phyloP scores from a whole-genome alignment of 1,140 invertebrate genomes.

The Ladona fulva region DNA sequence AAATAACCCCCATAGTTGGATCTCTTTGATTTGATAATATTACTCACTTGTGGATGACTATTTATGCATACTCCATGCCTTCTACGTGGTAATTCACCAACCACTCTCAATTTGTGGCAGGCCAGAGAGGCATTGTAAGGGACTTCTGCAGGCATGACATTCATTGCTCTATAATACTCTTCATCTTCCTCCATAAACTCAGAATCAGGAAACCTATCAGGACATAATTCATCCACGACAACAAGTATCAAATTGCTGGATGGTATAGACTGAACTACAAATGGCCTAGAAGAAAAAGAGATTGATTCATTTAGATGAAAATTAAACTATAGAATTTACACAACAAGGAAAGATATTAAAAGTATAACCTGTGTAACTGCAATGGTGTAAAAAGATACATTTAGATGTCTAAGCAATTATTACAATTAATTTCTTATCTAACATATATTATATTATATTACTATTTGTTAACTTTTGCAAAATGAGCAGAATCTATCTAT shows the following conservation, averaged over 20 bases:
- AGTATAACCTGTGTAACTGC: too few species aligned
- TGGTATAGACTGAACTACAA: conserved; percentile 70
- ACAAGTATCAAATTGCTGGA: conserved; percentile 76
- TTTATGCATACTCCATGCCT: conserved; percentile 57
- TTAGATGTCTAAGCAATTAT: too few species aligned
- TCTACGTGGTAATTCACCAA: conserved; percentile 46
- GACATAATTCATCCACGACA: conserved; percentile 62
- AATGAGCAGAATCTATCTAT: too few species aligned
- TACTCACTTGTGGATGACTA: conserved; percentile 56
- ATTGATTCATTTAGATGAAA: background rate
- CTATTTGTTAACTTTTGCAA: too few species aligned
- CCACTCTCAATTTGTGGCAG: conserved; percentile 46
- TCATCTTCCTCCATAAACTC: conserved; percentile 27
- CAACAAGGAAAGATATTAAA: too few species aligned
- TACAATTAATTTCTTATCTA: too few species aligned
- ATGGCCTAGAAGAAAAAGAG: conserved; percentile 46
- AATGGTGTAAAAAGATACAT: too few species aligned
- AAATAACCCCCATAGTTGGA: background rate
- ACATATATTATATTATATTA: too few species aligned
- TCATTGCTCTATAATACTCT: conserved; percentile 30
- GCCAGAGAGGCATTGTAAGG: conserved; percentile 51
- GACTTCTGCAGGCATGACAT: conserved; percentile 51
- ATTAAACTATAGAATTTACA: too few species aligned
- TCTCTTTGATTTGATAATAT: background rate
- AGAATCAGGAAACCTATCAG: conserved; percentile 27